Percentiles rank a stretch among this genome's conserved stretches.
phyloP scores from a whole-genome alignment of 1,140 invertebrate genomes.

The Elysia chlorotica region DNA sequence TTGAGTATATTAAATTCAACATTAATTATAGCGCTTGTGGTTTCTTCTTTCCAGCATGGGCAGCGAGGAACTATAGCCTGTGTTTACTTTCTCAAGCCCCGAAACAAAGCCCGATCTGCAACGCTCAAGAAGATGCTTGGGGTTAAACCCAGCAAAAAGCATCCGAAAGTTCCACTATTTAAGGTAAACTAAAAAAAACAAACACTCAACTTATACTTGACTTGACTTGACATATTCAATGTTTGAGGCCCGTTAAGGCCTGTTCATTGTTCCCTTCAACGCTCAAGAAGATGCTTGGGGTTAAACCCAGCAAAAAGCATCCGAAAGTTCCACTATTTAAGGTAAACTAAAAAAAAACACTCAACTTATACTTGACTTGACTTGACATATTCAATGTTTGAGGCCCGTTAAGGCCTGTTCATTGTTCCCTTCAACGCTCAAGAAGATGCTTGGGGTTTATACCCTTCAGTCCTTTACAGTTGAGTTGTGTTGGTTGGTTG shows the following conservation, averaged over 20 bases:
- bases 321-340: constrained; percentile 30
- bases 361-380: no score
- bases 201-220: no score
- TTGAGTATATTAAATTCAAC: no score
- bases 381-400: no score
- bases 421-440: constrained; percentile 20
- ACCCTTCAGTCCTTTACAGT: not conserved
- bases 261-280: not conserved
- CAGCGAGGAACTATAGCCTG: constrained; percentile 27
- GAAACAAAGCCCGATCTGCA: constrained; percentile 26
- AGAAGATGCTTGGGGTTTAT: constrained; percentile 38
- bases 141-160: constrained; percentile 31
- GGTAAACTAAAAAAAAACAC: constrained; percentile 27
- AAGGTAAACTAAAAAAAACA: constrained; percentile 31
- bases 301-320: constrained; percentile 32
- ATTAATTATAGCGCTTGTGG: no score
- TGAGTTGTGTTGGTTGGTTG: no score
- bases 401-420: no score
- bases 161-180: constrained; percentile 26
- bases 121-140: constrained; percentile 40
- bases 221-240: no score
- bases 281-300: constrained; percentile 39
- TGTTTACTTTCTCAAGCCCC: constrained; percentile 40
- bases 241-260: no score
- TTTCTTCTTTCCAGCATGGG: constrained; percentile 19